Conservation (phyloP, 2,797 vertebrate genomes). For the Xiphophorus birchmanni region DNA sequence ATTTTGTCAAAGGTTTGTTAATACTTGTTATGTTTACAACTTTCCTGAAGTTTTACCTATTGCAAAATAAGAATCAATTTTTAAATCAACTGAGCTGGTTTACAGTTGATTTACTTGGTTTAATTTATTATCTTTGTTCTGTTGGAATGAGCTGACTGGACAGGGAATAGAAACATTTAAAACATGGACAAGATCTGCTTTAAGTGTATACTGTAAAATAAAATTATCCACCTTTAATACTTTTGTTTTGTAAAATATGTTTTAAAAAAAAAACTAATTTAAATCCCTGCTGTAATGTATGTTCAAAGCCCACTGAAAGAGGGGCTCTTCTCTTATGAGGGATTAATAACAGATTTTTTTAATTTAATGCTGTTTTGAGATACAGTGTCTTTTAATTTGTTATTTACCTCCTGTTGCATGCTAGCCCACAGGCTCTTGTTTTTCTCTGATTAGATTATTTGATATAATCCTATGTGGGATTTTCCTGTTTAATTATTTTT, state of each 20-base stretch:
- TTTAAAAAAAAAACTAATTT: slow-evolving; percentile 8
- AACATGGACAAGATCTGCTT: background rate
- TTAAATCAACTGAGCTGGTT: background rate
- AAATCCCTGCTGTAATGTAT: slow-evolving; percentile 31
- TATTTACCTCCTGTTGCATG: slow-evolving; percentile 20
- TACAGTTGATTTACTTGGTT: background rate
- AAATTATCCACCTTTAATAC: slow-evolving; percentile 5
- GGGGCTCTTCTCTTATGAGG: slow-evolving; percentile 17
- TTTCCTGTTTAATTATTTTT: slow-evolving; percentile 22
- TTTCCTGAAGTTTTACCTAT: background rate
- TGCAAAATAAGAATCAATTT: background rate
- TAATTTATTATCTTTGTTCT: background rate
- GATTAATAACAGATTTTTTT: slow-evolving; percentile 23
- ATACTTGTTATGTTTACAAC: background rate
- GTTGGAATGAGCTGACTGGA: background rate
- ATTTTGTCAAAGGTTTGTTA: background rate
- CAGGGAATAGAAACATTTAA: background rate
- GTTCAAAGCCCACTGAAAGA: slow-evolving; percentile 17
- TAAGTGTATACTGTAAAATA: slow-evolving; percentile 2
- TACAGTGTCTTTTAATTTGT: slow-evolving; percentile 39
- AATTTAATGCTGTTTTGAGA: slow-evolving; percentile 33
- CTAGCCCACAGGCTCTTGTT: slow-evolving; percentile 33
- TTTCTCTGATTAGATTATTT: slow-evolving; percentile 24
- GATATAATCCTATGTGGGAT: slow-evolving; percentile 35
- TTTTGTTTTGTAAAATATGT: slow-evolving; percentile 9